These are phyloP conservation scores for Cephalopterus ornatus DNA, from an alignment of 2,113 vertebrate species.

Conservation along the genomic window DNA sequence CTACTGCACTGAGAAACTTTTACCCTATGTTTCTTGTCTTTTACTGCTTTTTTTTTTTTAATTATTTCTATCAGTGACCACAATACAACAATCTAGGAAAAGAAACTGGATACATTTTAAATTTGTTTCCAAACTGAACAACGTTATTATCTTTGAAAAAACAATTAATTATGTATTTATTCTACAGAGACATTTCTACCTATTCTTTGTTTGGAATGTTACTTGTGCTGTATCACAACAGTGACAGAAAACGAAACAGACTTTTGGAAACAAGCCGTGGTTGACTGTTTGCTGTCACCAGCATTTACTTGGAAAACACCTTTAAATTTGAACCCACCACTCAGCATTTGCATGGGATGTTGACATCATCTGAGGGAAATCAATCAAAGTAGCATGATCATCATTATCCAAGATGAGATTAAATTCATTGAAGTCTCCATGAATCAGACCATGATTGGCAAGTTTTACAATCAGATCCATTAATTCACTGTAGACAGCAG, in stretches of 20 bases:
- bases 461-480: slow-evolving; percentile 97
- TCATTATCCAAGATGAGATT: slow-evolving; percentile 92
- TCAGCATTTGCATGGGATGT: slow-evolving; percentile 93
- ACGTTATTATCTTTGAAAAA: background rate
- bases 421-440: slow-evolving; percentile 98
- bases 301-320: background rate
- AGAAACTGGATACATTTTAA: background rate
- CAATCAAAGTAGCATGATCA: slow-evolving; percentile 92
- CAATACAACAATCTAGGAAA: background rate
- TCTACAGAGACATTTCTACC: background rate
- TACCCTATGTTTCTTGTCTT: background rate
- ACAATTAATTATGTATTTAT: background rate
- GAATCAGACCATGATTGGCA: slow-evolving; percentile 93
- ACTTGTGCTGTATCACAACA: background rate
- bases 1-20: background rate
- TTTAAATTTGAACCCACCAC: slow-evolving; percentile 77
- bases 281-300: background rate
- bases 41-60: background rate
- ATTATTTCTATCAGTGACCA: background rate
- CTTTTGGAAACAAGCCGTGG: background rate
- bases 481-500: slow-evolving; percentile 87
- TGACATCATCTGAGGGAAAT: slow-evolving; percentile 99
- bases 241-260: background rate
- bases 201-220: background rate
- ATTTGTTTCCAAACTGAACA: background rate